phyloP scores from a whole-genome alignment of 2,113 vertebrate species.

The Jaculus jaculus region DNA sequence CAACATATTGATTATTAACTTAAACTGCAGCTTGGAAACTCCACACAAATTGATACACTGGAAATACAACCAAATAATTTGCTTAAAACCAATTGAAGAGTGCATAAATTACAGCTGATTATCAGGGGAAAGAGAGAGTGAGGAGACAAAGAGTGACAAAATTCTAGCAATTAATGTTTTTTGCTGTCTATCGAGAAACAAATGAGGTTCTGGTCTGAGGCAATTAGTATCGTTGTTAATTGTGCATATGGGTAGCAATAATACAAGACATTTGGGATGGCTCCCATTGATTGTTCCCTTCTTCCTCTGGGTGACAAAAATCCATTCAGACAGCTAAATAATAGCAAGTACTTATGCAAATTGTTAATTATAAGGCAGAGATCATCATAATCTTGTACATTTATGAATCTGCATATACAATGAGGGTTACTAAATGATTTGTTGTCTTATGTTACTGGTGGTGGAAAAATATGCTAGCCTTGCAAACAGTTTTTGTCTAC shows the following conservation, averaged over 20 bases:
- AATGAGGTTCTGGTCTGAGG: slow-evolving; percentile 85
- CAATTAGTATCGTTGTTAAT: slow-evolving; percentile 85
- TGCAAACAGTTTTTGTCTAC: slow-evolving; percentile 30
- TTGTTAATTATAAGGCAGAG: slow-evolving; percentile 85
- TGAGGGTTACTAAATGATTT: slow-evolving; percentile 79
- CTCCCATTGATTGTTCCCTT: slow-evolving; percentile 83
- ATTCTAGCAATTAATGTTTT: slow-evolving; percentile 82
- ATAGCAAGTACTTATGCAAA: slow-evolving; percentile 85
- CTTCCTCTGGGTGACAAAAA: slow-evolving; percentile 82
- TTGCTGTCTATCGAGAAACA: slow-evolving; percentile 82
- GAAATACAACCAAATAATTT: slow-evolving; percentile 78
- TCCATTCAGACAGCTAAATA: slow-evolving; percentile 86
- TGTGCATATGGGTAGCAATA: slow-evolving; percentile 80
- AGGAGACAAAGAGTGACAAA: slow-evolving; percentile 54
- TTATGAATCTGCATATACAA: slow-evolving; percentile 79
- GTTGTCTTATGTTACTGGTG: slow-evolving; percentile 72
- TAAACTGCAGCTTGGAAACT: slow-evolving; percentile 74
- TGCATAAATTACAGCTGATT: slow-evolving; percentile 62
- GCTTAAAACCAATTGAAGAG: slow-evolving; percentile 76
- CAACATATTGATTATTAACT: background rate
- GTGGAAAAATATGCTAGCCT: slow-evolving; percentile 56
- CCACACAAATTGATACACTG: background rate
- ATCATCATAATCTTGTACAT: slow-evolving; percentile 84
- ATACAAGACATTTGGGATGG: slow-evolving; percentile 81
- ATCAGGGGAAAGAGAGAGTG: background rate